These are phyloP conservation scores for Cyphomyrus plagiostoma DNA, from an alignment of 2,113 vertebrate species.

Conservation along the genomic window DNA sequence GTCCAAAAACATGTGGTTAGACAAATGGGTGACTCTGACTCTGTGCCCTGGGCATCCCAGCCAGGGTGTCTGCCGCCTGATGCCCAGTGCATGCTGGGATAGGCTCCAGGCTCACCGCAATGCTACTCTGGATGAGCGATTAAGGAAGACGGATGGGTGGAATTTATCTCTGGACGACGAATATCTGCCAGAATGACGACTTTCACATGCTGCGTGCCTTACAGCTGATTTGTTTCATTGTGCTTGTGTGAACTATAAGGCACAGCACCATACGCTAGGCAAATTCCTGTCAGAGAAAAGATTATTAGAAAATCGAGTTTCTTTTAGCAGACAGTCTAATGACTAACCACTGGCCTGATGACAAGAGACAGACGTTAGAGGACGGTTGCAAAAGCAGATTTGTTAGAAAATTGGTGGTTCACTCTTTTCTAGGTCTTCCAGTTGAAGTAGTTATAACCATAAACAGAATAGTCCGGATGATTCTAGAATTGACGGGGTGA, in stretches of 20 bases:
- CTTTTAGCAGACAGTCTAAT: not conserved
- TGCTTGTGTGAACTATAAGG: not conserved
- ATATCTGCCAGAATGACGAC: not conserved
- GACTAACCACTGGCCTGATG: not conserved
- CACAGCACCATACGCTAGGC: not conserved
- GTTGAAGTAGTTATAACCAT: slow-evolving; percentile 14
- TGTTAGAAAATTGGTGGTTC: slow-evolving; percentile 20
- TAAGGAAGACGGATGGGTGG: slow-evolving; percentile 2
- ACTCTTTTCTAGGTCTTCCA: slow-evolving; percentile 18
- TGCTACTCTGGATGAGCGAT: not conserved
- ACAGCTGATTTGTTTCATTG: slow-evolving; percentile 5
- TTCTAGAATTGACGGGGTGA: slow-evolving; percentile 16
- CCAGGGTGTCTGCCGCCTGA: not conserved
- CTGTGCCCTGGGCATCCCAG: not conserved
- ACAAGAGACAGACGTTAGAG: not conserved
- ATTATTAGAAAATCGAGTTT: slow-evolving; percentile 5
- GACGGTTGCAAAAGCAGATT: slow-evolving; percentile 11
- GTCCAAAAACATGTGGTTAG: not conserved
- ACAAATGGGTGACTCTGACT: not conserved
- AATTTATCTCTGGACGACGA: not conserved
- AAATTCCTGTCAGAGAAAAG: not conserved
- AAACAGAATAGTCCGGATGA: slow-evolving; percentile 21
- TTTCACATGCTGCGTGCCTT: not conserved
- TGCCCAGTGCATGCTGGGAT: not conserved
- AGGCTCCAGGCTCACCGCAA: not conserved